phyloP scores from a whole-genome alignment of 2,797 vertebrate genomes.

The Kryptolebias ocellatus region DNA sequence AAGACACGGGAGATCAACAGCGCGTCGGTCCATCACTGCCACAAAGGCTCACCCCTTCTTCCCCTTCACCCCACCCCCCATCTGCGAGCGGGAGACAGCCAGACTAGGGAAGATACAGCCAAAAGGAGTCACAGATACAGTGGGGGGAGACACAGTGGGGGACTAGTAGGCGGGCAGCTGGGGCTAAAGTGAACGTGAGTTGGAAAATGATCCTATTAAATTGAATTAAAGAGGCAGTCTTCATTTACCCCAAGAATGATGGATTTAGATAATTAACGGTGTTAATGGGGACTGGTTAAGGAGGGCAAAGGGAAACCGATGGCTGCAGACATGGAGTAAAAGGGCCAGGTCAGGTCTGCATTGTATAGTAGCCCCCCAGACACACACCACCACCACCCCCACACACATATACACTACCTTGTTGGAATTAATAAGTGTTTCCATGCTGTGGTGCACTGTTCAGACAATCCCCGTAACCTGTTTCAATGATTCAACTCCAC shows the following conservation, averaged over 20 bases:
- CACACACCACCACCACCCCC: background rate
- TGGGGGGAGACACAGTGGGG: constrained; percentile 56
- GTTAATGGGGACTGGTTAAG: constrained; percentile 83
- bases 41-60: constrained; percentile 55
- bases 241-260: constrained; percentile 86
- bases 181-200: constrained; percentile 81
- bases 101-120: constrained; percentile 59
- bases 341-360: constrained; percentile 64
- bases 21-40: constrained; percentile 67
- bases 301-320: constrained; percentile 70
- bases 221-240: constrained; percentile 89
- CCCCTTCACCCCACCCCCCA: constrained; percentile 43
- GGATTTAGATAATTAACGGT: constrained; percentile 86
- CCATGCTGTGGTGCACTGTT: constrained; percentile 14
- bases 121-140: constrained; percentile 60
- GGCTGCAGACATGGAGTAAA: constrained; percentile 62
- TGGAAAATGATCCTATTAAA: constrained; percentile 87
- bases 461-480: background rate
- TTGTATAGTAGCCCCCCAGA: constrained; percentile 15
- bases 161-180: constrained; percentile 73
- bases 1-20: constrained; percentile 76
- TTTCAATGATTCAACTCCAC: constrained; percentile 24
- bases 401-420: constrained; percentile 4
- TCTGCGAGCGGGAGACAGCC: constrained; percentile 50
- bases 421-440: constrained; percentile 36